Conservation (phyloP, 2,113 vertebrate genomes). For the Cairina moschata region DNA sequence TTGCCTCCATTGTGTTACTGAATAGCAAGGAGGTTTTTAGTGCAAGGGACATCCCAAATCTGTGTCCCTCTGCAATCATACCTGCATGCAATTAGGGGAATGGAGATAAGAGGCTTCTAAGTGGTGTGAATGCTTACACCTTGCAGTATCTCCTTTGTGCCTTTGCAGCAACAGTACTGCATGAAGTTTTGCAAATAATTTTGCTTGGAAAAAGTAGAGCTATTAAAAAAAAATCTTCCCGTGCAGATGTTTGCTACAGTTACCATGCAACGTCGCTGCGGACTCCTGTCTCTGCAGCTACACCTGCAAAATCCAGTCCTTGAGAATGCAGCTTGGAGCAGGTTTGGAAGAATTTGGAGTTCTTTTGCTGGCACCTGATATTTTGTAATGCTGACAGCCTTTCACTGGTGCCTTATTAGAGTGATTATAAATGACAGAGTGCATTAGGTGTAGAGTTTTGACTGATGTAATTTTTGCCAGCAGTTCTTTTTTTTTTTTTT, state of each 20-base stretch:
- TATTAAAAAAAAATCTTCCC: neutral
- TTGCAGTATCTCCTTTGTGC: neutral
- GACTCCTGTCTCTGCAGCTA: neutral
- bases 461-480: conserved; percentile 2
- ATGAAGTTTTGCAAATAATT: neutral
- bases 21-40: rapidly evolving
- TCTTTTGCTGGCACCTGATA: neutral
- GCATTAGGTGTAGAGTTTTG: neutral
- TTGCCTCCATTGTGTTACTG: neutral
- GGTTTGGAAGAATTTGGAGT: neutral
- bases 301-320: neutral
- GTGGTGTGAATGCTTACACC: neutral
- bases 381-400: neutral
- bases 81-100: neutral
- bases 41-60: neutral
- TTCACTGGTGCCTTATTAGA: neutral
- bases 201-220: neutral
- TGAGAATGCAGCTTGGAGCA: neutral
- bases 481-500: neutral
- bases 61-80: neutral
- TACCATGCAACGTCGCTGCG: neutral
- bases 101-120: neutral
- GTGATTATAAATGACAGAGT: neutral
- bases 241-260: neutral
- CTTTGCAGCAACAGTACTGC: neutral